Evolutionary conservation across 2,797 vertebrate species (phyloP).

Genomic region (Coccyzus lansbergi): DNA sequence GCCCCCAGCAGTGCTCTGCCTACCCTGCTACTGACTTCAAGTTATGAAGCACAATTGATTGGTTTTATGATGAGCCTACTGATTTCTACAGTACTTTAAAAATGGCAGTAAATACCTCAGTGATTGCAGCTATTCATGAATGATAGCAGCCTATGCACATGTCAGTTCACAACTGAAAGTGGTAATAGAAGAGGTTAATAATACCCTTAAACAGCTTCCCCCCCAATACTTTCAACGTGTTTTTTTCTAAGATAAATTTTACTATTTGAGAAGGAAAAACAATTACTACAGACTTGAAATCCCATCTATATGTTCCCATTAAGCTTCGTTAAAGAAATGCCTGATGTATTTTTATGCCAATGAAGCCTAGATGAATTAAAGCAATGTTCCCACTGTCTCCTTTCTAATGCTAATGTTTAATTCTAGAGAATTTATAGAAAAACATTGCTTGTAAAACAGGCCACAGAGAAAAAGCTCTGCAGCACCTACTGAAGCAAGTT

Average conservation of each 20-base stretch:
- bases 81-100: background rate
- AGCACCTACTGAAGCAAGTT: background rate
- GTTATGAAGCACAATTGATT: background rate
- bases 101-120: slow-evolving; percentile 6
- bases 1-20: background rate
- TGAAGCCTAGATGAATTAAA: slow-evolving; percentile 22
- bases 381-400: background rate
- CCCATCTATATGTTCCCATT: background rate
- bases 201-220: background rate
- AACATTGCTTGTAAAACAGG: background rate
- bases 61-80: background rate
- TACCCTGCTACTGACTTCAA: background rate
- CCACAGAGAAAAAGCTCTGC: background rate
- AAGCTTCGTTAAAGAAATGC: background rate
- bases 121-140: slow-evolving; percentile 35
- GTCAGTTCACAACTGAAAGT: background rate
- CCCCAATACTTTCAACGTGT: background rate
- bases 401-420: slow-evolving; percentile 34
- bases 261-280: background rate
- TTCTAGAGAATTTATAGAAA: slow-evolving; percentile 8
- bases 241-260: background rate
- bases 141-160: background rate
- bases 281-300: background rate
- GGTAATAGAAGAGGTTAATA: background rate
- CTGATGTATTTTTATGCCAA: background rate